Base-by-base conservation (phyloP, 2,888 invertebrate species). In the Sarcophaga rosellei region DNA sequence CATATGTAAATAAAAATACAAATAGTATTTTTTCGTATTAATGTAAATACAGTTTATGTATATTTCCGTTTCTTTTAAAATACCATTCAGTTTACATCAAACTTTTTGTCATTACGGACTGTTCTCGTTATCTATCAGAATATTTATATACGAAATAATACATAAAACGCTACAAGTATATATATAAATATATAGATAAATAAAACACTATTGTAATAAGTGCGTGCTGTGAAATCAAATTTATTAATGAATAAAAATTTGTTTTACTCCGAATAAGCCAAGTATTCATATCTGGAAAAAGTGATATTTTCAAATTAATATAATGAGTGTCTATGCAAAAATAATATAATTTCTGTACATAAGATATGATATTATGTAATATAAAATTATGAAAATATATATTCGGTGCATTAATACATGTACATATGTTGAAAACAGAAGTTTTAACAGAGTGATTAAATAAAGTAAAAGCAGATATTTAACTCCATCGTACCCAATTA, bases 91-190 rank as follows among this genome's bases (percentile, higher is more conserved):
- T 88, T 87, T 70, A 80, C 84, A 59, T 80, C 74, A 87, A 87
- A 87, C 84, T 80, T 87, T 85, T 87, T 85, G 80, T 81, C 65
- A 85, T 80, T 84, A 85, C 85, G 76, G 83, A 75, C 47, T 73
- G 79, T 63, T 83, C 73, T 85, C 63, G 78, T 68, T 78, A 81
- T 72, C 72, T 21, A 62, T 12, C 35, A 35, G 35, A 35, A 44
- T 61, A 59, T 59, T 20, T 17, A 57, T 66, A 35, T 53, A 53
- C n/a, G 72, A 15, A 17, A 25, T 59, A 12, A 35, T 57, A 4
- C n/a, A 57, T 59, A 66, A 21, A 53, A 45, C 15, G 20, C 11
- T n/a, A 57, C 35, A 61, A 21, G 47, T 53, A 63, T n/a, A 74
- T 62, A 8, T 10, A 57, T 68, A 75, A 15, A 57, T 63, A 75